Percentiles rank a stretch among this genome's conserved stretches.
phyloP scores from a whole-genome alignment of 2,113 vertebrate species.

The Strigops habroptila region DNA sequence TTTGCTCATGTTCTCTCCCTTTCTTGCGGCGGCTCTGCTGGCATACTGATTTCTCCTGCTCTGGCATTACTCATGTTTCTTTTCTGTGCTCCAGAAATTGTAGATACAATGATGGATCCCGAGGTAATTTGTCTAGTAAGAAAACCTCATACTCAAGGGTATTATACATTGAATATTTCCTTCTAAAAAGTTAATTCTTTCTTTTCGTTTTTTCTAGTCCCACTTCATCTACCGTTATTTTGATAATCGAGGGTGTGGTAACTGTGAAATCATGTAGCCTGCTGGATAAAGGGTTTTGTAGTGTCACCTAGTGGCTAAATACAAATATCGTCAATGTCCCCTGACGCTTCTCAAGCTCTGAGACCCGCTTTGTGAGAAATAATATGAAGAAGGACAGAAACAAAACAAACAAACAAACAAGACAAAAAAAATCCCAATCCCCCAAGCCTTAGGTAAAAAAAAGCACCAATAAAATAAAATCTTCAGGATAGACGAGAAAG shows the following conservation, averaged over 20 bases:
- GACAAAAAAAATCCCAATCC: background rate
- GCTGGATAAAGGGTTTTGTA: slow-evolving; percentile 8
- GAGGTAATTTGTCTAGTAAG: background rate
- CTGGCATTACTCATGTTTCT: background rate
- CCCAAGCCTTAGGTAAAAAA: background rate
- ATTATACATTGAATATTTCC: background rate
- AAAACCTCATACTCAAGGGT: background rate
- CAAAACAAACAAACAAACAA: background rate
- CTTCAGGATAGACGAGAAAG: background rate
- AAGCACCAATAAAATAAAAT: background rate
- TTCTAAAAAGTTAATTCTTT: background rate
- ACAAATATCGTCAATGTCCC: background rate
- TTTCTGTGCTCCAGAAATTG: background rate
- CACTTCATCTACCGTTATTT: background rate
- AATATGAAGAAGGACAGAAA: background rate
- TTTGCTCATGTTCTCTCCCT: background rate
- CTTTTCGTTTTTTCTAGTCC: background rate
- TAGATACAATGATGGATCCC: background rate
- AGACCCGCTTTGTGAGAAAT: background rate
- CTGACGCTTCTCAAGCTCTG: background rate
- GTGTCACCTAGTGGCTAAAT: slow-evolving; percentile 50
- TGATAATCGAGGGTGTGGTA: background rate
- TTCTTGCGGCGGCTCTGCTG: background rate
- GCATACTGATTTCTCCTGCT: background rate
- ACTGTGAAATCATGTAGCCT: background rate